These are phyloP conservation scores for Lacanobia wlatinum DNA, from an alignment of 2,888 invertebrate genomes.

Conservation along the genomic window DNA sequence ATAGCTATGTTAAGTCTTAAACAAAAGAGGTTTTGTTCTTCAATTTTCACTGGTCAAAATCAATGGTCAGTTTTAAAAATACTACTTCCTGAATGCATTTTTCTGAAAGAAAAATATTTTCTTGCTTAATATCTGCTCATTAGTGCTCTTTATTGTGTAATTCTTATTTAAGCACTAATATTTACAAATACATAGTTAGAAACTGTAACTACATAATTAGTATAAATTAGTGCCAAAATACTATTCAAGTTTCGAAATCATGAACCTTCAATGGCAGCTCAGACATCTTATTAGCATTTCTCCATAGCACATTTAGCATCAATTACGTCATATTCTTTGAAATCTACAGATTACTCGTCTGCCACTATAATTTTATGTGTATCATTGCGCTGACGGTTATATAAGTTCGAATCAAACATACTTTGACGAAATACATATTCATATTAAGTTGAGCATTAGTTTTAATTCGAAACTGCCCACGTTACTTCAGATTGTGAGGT, in stretches of 20 bases:
- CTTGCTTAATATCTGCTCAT: not conserved
- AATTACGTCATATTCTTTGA: slow-evolving; percentile 55
- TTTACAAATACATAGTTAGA: not conserved
- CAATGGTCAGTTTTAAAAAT: slow-evolving; percentile 17
- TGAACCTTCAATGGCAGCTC: slow-evolving; percentile 9
- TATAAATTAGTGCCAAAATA: not conserved
- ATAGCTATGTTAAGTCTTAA: slow-evolving; percentile 6
- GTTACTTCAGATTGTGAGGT: not conserved
- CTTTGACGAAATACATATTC: slow-evolving; percentile 52
- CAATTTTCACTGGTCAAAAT: slow-evolving; percentile 8
- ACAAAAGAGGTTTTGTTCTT: slow-evolving; percentile 36
- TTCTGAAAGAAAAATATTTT: not conserved
- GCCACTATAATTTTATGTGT: slow-evolving; percentile 57
- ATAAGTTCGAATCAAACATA: slow-evolving; percentile 46
- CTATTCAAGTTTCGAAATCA: slow-evolving; percentile 4
- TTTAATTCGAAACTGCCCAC: slow-evolving; percentile 34
- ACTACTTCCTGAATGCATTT: slow-evolving; percentile 12
- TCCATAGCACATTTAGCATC: slow-evolving; percentile 23
- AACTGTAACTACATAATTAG: not conserved
- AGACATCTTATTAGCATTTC: slow-evolving; percentile 45
- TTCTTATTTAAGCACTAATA: not conserved
- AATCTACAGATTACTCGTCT: slow-evolving; percentile 48
- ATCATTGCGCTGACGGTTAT: slow-evolving; percentile 63
- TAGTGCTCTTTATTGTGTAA: not conserved
- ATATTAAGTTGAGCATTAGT: slow-evolving; percentile 37